Conservation (phyloP, 1,140 invertebrate species). For the Potamilus streckersoni region DNA sequence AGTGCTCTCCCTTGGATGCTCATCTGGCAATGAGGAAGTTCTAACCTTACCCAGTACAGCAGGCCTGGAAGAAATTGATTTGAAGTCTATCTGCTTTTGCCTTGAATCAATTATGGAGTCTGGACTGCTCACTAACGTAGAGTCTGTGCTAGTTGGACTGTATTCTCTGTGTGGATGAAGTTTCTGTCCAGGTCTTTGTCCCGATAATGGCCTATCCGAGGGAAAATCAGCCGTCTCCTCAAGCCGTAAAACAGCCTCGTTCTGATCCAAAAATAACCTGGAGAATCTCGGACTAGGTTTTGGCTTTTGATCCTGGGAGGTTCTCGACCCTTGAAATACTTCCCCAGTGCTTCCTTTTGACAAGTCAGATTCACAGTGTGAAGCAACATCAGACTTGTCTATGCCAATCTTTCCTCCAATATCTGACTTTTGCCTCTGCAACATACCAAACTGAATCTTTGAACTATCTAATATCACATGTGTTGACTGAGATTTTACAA, state of each 20-base stretch:
- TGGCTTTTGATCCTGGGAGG: slow-evolving; percentile 40
- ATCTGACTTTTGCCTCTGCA: slow-evolving; percentile 65
- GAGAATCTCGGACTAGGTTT: slow-evolving; percentile 61
- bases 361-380: slow-evolving; percentile 42
- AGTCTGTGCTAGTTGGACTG: slow-evolving; percentile 40
- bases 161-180: slow-evolving; percentile 12
- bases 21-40: slow-evolving; percentile 34
- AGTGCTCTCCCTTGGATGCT: slow-evolving; percentile 21
- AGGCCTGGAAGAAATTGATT: slow-evolving; percentile 35
- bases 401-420: too few species aligned
- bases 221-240: slow-evolving; percentile 18
- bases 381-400: too few species aligned
- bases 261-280: slow-evolving; percentile 46
- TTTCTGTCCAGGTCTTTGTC: slow-evolving; percentile 27
- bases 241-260: slow-evolving; percentile 31
- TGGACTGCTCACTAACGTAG: slow-evolving; percentile 35
- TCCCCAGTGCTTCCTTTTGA: slow-evolving; percentile 43
- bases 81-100: slow-evolving; percentile 20
- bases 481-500: slow-evolving; percentile 63
- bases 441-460: slow-evolving; percentile 52
- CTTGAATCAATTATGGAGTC: slow-evolving; percentile 34
- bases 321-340: slow-evolving; percentile 7
- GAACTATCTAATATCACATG: slow-evolving; percentile 55
- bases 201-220: slow-evolving; percentile 10
- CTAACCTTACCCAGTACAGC: slow-evolving; percentile 39